A percentile compares a stretch with the other conserved stretches of the same genome.
Conservation (phyloP, 1,140 invertebrate genomes). For the Calephelis virginiensis region DNA sequence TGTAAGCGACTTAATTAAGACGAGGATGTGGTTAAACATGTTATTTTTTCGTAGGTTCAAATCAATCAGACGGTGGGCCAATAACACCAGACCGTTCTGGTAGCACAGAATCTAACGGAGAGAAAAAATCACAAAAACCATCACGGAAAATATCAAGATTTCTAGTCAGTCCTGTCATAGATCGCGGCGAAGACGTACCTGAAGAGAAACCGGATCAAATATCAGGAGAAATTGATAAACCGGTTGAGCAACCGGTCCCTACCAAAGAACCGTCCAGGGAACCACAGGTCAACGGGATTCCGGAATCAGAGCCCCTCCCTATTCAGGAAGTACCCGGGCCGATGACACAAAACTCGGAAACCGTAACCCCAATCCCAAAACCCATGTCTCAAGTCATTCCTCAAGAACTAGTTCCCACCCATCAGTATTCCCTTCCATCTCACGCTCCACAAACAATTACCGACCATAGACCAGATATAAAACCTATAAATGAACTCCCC, state of each 20-base stretch:
- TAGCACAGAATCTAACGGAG: conserved; percentile 56
- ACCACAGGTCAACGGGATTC: conserved; percentile 36
- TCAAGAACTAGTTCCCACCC: conserved; percentile 51
- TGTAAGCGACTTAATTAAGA: too few species aligned
- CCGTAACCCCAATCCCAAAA: conserved; percentile 23
- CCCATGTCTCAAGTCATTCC: conserved; percentile 36
- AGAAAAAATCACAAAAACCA: conserved; percentile 68
- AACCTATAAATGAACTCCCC: conserved; percentile 22
- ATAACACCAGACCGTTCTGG: conserved; percentile 49
- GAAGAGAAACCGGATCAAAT: conserved; percentile 38
- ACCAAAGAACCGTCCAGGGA: conserved; percentile 25
- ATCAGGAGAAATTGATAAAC: conserved; percentile 30
- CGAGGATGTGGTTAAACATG: background rate
- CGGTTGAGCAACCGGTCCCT: conserved; percentile 23
- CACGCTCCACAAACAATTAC: conserved; percentile 41
- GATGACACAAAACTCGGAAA: conserved; percentile 28
- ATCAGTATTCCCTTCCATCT: conserved; percentile 52
- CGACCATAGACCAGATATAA: conserved; percentile 40
- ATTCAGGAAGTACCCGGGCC: conserved; percentile 20
- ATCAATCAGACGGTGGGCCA: conserved; percentile 67
- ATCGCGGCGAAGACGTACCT: conserved; percentile 62
- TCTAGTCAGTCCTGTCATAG: conserved; percentile 86
- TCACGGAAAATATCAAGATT: conserved; percentile 88
- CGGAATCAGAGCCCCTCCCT: conserved; percentile 41
- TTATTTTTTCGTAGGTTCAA: conserved; percentile 47